Evolutionary conservation across 2,113 vertebrate species (phyloP), one percentile per base, ranked within the genome.

Genomic region (Calyptomena viridis): DNA sequence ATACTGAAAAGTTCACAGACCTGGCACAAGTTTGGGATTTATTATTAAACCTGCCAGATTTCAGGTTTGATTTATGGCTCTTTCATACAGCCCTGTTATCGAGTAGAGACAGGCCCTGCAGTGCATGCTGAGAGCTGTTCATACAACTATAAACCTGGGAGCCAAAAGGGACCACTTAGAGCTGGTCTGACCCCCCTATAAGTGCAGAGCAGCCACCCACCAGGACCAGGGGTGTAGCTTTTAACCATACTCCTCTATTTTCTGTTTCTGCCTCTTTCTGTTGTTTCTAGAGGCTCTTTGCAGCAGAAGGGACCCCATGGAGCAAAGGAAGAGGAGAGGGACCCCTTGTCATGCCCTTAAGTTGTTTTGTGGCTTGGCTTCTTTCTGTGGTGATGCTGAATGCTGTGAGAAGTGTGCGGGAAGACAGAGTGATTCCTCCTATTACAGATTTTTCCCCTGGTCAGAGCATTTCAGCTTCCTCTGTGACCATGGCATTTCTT

Each of bases 11-110:
- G 92, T 94, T 96, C 95, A 95, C 79, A 93, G 92, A 90, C 68
- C 85, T 96, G 94, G 95, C 96, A 96, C 86, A 80, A 95, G 88
- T 49, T 90, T 40, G 60, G 80, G 93, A 75, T 96, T 96, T 96
- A 88, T 97, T 95, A 96, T 96, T 92, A 95, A 96, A 96, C 76
- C 93, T 90, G 95, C 86, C 92, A 96, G 94, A 82, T 96, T 94
- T 96, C 90, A 82, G 88, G 49, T 89, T 95, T 96, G 95, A 97
- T 97, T 97, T 94, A 96, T 90, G 95, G 25, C 60, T 67, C 76
- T 92, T 69, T 93, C 92, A 28, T 35, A 37, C 39, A 73, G 73
- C 52, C 88, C 55, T 0, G n/a, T 35, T 97, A 81, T 90, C 93
- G 27, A 96, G 93, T 89, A 58, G 83, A 93, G 95, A 94, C 93